phyloP scores from a whole-genome alignment of 2,113 vertebrate species.

The Indicator maculatus region DNA sequence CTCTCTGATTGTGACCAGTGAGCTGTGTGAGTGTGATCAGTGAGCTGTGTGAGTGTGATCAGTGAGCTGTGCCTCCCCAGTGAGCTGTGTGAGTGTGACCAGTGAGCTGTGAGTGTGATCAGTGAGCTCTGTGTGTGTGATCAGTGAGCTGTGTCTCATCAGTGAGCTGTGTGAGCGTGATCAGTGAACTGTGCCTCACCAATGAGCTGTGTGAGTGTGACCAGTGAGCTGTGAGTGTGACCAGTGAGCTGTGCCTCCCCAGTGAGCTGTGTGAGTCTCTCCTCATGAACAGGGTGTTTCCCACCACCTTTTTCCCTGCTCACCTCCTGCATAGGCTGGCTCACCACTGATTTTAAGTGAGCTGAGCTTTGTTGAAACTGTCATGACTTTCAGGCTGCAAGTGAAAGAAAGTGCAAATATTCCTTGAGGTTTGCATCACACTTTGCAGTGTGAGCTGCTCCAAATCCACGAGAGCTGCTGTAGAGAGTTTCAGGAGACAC shows the following conservation, averaged over 20 bases:
- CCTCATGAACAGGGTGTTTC: neutral
- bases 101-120: too few species aligned
- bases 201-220: too few species aligned
- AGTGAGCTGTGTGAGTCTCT: neutral
- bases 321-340: neutral
- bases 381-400: neutral
- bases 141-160: too few species aligned
- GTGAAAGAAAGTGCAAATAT: neutral
- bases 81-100: too few species aligned
- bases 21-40: neutral
- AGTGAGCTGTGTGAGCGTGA: too few species aligned
- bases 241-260: too few species aligned
- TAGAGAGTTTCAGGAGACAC: slow-evolving; percentile 7
- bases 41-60: too few species aligned
- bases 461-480: neutral
- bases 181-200: too few species aligned
- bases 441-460: neutral
- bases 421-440: neutral
- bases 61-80: too few species aligned
- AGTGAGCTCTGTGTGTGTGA: too few species aligned
- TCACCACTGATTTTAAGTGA: neutral
- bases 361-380: neutral
- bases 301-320: neutral
- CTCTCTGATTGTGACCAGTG: too few species aligned
- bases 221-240: too few species aligned